Evolutionary conservation across 2,888 invertebrate species (phyloP).

Genomic region (Dexiosoma caninum): DNA sequence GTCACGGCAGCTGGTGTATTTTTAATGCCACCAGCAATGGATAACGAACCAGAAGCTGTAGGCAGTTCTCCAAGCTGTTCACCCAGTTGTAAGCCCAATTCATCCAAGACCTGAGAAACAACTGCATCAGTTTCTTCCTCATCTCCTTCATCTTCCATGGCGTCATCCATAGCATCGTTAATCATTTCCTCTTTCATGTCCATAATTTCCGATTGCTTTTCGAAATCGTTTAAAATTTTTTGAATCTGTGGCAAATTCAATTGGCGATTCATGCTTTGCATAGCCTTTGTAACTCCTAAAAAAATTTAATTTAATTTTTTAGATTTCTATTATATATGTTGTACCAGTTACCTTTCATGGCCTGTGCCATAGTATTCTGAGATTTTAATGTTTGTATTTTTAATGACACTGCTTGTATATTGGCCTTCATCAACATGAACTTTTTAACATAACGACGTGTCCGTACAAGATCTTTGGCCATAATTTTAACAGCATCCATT

Average conservation of each 20-base stretch:
- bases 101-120: slow-evolving; percentile 97
- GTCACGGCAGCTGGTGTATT: slow-evolving; percentile 81
- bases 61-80: slow-evolving; percentile 95
- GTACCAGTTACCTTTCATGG: slow-evolving; percentile 88
- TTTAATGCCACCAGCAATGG: slow-evolving; percentile 81
- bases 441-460: slow-evolving; percentile 97
- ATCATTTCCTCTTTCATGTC: slow-evolving; percentile 99
- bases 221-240: slow-evolving; percentile 97
- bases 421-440: slow-evolving; percentile 99
- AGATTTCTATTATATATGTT: neutral
- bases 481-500: slow-evolving; percentile 99
- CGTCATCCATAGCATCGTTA: slow-evolving; percentile 99
- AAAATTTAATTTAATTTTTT: neutral
- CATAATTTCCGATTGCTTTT: slow-evolving; percentile 99
- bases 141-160: slow-evolving; percentile 98
- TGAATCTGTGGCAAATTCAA: slow-evolving; percentile 99
- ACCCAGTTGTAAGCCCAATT: slow-evolving; percentile 95
- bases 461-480: slow-evolving; percentile 98
- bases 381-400: slow-evolving; percentile 98
- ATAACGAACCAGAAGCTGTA: slow-evolving; percentile 80
- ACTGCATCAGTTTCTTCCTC: slow-evolving; percentile 98
- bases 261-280: slow-evolving; percentile 98
- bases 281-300: slow-evolving; percentile 93
- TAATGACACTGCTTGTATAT: slow-evolving; percentile 97
- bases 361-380: slow-evolving; percentile 99